Base-by-base conservation (phyloP, 2,888 invertebrate genomes). In the Netelia virgata region DNA sequence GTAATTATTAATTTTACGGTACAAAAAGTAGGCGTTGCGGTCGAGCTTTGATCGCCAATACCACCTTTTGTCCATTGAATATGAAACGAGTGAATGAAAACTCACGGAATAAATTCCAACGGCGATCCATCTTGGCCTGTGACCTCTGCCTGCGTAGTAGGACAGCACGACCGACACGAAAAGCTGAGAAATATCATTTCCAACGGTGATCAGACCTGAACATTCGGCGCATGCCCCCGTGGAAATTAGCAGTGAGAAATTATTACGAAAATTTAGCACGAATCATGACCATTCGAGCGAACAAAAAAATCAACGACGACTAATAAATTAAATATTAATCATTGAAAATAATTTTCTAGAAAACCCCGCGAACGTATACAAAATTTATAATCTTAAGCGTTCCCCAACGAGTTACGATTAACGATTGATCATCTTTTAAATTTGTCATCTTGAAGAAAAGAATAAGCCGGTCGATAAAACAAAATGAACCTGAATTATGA, bases 41-140 rank as follows among this genome's bases (percentile, higher is more conserved):
- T 36, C 6, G 16, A 11, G 55, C 16, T 10, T 36, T 68, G 20
- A 61, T 20, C 43, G n/a, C 10, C 14, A 20, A 50, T 63, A 53
- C 14, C 63, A 8, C 47, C 47, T 55, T 36, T 50, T 41, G n/a
- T 11, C 10, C 14, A 68, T 16, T 9, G 53, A 57, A 61, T 41
- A 28, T n/a, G 1, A 23, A 57, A 70, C 53, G 57, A 41, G 14
- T 61, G 23, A 47, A 28, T 11, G 1, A 74, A 74, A 83, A 91
- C 92, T 93, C 87, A 93, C 93, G 77, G 92, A 92, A 85, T 92
- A 93, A 87, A 95, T 94, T 16, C 95, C 95, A 85, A 96, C 94
- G 3, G 96, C 96, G 90, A 97, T 96, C 96, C 96, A 96, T 88
- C 96, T 93, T 1, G 97, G 97, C 84, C 96, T 94, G 93, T 96